Conservation (phyloP, 2,797 vertebrate species). For the Alca torda region DNA sequence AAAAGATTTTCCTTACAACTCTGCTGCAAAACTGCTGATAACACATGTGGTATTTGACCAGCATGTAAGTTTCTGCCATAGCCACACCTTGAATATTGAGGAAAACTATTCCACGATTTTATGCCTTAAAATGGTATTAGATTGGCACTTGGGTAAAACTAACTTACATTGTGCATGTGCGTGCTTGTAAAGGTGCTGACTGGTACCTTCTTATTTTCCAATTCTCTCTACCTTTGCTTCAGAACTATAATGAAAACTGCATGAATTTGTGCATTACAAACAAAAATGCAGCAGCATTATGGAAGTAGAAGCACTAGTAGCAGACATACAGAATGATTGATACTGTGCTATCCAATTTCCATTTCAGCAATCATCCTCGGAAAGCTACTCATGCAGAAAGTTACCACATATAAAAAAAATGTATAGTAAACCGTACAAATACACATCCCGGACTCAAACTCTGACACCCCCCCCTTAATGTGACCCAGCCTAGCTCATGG, state of each 20-base stretch:
- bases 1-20: neutral
- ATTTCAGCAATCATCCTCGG: neutral
- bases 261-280: neutral
- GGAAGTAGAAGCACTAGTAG: neutral
- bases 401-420: neutral
- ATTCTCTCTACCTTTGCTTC: neutral
- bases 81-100: neutral
- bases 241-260: neutral
- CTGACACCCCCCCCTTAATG: neutral
- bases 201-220: neutral
- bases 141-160: neutral
- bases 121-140: neutral
- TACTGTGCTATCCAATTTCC: neutral
- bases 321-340: neutral
- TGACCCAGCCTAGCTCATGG: neutral
- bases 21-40: neutral
- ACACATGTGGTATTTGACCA: neutral
- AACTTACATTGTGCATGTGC: neutral
- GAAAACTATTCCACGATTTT: neutral
- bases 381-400: neutral
- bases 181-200: neutral
- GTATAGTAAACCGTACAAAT: neutral
- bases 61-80: neutral
- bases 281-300: neutral
- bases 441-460: neutral